Conservation (phyloP, 2,113 vertebrate species). For the Seriola dumerili region DNA sequence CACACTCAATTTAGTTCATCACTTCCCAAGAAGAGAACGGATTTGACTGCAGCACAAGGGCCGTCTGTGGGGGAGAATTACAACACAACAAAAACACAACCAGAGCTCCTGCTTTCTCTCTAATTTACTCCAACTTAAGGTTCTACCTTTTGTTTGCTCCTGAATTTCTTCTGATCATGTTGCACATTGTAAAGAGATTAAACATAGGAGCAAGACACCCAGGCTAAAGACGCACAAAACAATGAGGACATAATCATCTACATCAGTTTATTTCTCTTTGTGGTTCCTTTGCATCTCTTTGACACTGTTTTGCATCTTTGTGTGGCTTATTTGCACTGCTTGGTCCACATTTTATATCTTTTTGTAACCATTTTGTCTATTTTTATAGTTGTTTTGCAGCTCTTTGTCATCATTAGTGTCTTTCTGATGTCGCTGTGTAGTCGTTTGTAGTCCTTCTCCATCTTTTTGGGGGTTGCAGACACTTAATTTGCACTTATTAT, state of each 20-base stretch:
- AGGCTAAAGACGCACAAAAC: no score
- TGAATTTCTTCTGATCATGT: background rate
- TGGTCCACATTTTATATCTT: background rate
- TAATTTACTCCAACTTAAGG: background rate
- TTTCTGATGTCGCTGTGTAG: no score
- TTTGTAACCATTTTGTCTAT: background rate
- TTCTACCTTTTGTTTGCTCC: background rate
- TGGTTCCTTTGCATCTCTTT: no score
- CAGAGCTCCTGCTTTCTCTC: background rate
- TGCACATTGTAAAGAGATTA: background rate
- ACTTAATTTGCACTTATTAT: background rate
- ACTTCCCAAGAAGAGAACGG: slow-evolving; percentile 3
- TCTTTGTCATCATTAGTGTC: background rate
- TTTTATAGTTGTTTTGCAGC: background rate
- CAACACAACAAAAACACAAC: background rate
- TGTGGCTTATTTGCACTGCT: no score
- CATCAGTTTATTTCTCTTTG: background rate
- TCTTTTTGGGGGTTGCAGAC: background rate
- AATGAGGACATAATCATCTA: no score
- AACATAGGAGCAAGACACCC: no score
- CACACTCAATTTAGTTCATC: slow-evolving; percentile 64
- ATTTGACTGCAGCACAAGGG: slow-evolving; percentile 17
- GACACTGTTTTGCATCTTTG: no score
- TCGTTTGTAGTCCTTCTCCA: no score
- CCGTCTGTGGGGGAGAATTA: background rate